Evolutionary conservation across 2,888 invertebrate genomes (phyloP).

Genomic region (Calliphora vomitoria): DNA sequence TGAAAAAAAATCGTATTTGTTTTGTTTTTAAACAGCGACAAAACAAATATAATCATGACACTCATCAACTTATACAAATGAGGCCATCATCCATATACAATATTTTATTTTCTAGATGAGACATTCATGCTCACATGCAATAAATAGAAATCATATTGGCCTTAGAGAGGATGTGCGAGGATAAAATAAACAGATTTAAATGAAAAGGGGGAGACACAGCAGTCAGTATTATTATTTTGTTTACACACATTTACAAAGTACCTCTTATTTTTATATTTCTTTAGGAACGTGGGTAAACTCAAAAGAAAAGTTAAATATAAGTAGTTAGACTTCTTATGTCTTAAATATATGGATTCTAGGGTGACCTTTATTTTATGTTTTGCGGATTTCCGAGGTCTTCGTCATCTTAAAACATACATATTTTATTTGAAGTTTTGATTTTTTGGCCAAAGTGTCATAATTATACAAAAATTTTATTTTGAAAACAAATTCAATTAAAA

Average conservation of each 20-base stretch:
- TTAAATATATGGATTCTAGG: too few species aligned
- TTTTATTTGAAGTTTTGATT: too few species aligned
- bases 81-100: constrained; percentile 58
- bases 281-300: background rate
- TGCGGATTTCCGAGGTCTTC: too few species aligned
- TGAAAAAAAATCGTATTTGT: constrained; percentile 32
- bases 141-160: constrained; percentile 49
- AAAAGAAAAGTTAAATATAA: too few species aligned
- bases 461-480: too few species aligned
- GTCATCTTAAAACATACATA: too few species aligned
- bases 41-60: constrained; percentile 77
- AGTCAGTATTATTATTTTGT: constrained; percentile 34
- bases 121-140: background rate
- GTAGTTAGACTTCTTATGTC: too few species aligned
- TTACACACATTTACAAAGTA: constrained; percentile 48
- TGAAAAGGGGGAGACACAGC: constrained; percentile 9
- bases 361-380: too few species aligned
- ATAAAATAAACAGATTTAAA: constrained; percentile 9
- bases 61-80: constrained; percentile 69
- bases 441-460: too few species aligned
- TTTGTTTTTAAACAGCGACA: constrained; percentile 73
- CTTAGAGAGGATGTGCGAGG: background rate
- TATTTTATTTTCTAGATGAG: constrained; percentile 41
- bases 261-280: constrained; percentile 21
- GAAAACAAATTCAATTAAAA: too few species aligned